phyloP scores from a whole-genome alignment of 2,797 vertebrate genomes.

The Garrulus glandarius region DNA sequence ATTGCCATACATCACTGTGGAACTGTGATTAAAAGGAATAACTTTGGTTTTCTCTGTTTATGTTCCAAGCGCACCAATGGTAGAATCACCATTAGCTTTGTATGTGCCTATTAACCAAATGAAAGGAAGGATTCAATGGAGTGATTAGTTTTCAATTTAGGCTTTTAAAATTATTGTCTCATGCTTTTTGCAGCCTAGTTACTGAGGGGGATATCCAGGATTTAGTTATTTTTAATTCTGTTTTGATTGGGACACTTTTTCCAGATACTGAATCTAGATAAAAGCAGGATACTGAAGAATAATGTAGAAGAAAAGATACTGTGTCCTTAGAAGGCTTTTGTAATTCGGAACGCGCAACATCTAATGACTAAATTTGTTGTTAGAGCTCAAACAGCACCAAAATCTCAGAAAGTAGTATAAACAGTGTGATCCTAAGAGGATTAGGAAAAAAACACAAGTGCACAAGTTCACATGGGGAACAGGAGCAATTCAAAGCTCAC shows the following conservation, averaged over 20 bases:
- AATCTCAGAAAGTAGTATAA: not conserved
- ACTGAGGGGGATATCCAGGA: constrained; percentile 21
- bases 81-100: not conserved
- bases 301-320: constrained; percentile 4
- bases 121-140: constrained; percentile 42
- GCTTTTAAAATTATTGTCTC: constrained; percentile 45
- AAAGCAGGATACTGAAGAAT: not conserved
- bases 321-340: constrained; percentile 25
- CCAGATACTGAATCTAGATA: constrained; percentile 1
- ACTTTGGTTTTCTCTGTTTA: constrained; percentile 6
- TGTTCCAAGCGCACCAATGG: not conserved
- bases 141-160: constrained; percentile 59
- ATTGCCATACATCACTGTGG: not conserved
- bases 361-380: constrained; percentile 13
- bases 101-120: constrained; percentile 32
- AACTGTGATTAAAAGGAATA: constrained; percentile 15
- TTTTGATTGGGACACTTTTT: constrained; percentile 7
- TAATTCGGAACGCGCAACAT: not conserved
- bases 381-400: not conserved
- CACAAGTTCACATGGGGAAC: not conserved
- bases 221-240: constrained; percentile 50
- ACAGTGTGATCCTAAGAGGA: constrained; percentile 14
- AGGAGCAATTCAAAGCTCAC: not conserved
- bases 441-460: not conserved
- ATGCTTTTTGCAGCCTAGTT: constrained; percentile 16